Evolutionary conservation across 37 sponge, comb jelly and placozoan species (phyloP), one percentile per base, ranked within the genome.

Genomic region (Halisarca cf. caerulea): DNA sequence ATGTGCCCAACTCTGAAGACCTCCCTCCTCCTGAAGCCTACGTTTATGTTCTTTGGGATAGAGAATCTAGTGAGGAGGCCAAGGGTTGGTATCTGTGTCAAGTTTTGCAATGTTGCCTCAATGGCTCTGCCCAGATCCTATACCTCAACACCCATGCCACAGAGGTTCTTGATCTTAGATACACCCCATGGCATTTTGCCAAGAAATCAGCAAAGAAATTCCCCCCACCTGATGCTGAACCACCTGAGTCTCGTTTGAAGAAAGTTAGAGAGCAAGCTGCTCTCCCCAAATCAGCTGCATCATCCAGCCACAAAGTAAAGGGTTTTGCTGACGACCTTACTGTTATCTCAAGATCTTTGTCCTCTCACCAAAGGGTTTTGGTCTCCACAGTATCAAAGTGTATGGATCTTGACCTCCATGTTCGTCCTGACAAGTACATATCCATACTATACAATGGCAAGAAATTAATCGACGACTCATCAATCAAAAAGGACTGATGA

Each of bases 391-490:
- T 62, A 8, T 20, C 64, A 27, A 62, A 62, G 64, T 62, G 64
- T 27, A 62, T 62, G 18, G 64, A 23, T 27, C 64, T 62, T 20
- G 64, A 62, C 23, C 64, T 62, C 23, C 64, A 62, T 62, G 8
- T 62, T 4, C 64, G 64, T 7, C 64, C 23, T 4, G 30, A 62
- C 64, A 62, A 62, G 15, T 62, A 23, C 15, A 7, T 62, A 15
- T 62, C 64, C 64, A 62, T 62, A 8, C 64, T 62, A 7, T 62
- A 62, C 64, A 62, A 62, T 15, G 64, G 64, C 8, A 62, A 62
- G 64, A 62, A 62, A 27, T 62, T 23, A 23, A 7, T 62, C 18
- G 23, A 62, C 30, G 64, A 62, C 64, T 62, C 64, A 15, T 62
- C 64, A 62, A 23, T 62, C 6, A 8, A 62, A 62, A n/a, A n/a